These are phyloP conservation scores for Aphelenchoides avenae DNA, from an alignment of 1,140 invertebrate genomes.

Conservation along the genomic window DNA sequence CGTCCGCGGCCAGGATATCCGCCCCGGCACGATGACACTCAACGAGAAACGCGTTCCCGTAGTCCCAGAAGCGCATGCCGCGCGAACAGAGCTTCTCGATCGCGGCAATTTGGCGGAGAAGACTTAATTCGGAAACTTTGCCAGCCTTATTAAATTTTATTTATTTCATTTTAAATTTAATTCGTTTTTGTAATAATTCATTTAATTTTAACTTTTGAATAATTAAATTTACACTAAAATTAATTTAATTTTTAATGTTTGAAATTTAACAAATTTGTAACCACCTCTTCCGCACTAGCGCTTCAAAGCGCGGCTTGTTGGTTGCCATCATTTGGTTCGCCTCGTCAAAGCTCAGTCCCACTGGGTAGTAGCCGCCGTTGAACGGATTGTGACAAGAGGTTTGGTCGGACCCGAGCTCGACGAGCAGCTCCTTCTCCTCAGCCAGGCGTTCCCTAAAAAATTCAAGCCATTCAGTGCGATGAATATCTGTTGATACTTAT, in stretches of 20 bases:
- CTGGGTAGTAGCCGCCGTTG: conserved; percentile 70
- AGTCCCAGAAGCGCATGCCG: conserved; percentile 71
- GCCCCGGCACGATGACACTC: conserved; percentile 68
- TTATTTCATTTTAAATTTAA: not conserved
- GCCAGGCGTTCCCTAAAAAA: conserved; percentile 66
- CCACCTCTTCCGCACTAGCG: conserved; percentile 66
- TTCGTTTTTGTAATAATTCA: no score
- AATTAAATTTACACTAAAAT: no score
- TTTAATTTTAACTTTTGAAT: no score
- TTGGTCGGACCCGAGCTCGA: conserved; percentile 70
- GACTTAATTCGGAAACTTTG: conserved; percentile 57
- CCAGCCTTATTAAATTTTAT: not conserved
- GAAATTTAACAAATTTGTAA: no score
- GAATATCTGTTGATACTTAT: not conserved
- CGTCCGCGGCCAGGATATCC: conserved; percentile 50
- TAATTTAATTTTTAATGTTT: no score
- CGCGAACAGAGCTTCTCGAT: conserved; percentile 65
- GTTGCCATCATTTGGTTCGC: conserved; percentile 63
- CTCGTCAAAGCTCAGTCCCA: conserved; percentile 63
- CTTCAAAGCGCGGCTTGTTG: conserved; percentile 65
- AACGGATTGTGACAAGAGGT: conserved; percentile 71
- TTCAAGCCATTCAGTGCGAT: not conserved
- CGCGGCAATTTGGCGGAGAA: conserved; percentile 67
- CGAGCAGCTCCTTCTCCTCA: conserved; percentile 65
- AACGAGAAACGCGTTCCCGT: conserved; percentile 71